These are phyloP conservation scores for Cyprinella venusta DNA, from an alignment of 2,797 vertebrate species.

Conservation along the genomic window DNA sequence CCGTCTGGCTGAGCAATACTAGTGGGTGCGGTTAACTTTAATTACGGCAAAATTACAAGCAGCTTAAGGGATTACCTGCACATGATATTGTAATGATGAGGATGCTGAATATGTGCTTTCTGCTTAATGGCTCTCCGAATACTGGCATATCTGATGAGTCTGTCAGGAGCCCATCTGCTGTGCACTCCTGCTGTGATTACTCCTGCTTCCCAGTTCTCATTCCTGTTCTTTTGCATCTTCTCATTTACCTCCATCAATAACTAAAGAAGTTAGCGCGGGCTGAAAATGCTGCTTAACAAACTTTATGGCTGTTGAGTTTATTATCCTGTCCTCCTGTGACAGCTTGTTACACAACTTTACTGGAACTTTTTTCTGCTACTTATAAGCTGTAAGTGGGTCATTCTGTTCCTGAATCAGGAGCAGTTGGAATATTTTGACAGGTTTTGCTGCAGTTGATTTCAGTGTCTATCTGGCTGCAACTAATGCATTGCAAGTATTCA, in stretches of 20 bases:
- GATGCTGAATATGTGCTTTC: constrained; percentile 36
- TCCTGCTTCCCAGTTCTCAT: constrained; percentile 24
- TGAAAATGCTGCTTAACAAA: constrained; percentile 36
- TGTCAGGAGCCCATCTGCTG: constrained; percentile 46
- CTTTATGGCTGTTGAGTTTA: constrained; percentile 28
- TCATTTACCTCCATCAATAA: background rate
- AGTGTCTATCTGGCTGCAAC: background rate
- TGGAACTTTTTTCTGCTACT: constrained; percentile 6
- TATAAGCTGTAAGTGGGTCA: constrained; percentile 45
- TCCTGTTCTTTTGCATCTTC: constrained; percentile 6
- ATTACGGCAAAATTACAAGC: constrained; percentile 50
- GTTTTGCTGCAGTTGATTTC: constrained; percentile 25
- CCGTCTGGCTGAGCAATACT: background rate
- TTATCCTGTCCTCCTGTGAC: constrained; percentile 36
- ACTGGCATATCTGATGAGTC: constrained; percentile 36
- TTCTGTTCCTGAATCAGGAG: constrained; percentile 15
- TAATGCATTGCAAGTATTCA: background rate
- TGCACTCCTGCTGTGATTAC: constrained; percentile 11
- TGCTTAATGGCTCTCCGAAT: constrained; percentile 24
- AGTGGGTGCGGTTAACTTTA: constrained; percentile 42
- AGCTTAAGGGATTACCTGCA: constrained; percentile 52
- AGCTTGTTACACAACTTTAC: constrained; percentile 32
- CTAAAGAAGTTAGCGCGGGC: background rate
- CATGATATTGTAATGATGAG: constrained; percentile 52
- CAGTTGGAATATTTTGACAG: constrained; percentile 38